These are phyloP conservation scores for Trachemys scripta DNA, from an alignment of 2,113 vertebrate genomes.

Conservation along the genomic window DNA sequence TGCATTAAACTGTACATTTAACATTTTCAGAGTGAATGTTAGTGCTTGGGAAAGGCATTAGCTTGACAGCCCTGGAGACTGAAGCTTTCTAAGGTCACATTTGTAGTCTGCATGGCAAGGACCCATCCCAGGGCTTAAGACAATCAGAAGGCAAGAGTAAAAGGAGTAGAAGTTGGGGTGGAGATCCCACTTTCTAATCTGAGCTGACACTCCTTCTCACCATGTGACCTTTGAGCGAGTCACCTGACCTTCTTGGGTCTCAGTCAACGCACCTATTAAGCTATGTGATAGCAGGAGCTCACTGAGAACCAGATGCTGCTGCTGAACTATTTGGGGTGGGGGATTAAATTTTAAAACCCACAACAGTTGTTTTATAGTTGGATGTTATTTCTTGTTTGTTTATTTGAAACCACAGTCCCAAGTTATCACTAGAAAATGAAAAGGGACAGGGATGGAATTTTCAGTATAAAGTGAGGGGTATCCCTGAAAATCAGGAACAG, in stretches of 20 bases:
- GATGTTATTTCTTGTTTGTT: slow-evolving; percentile 42
- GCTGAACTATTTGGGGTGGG: neutral
- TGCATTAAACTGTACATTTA: neutral
- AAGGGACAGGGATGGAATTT: neutral
- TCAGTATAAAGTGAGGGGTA: neutral
- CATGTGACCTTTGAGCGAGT: neutral
- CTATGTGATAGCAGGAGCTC: slow-evolving; percentile 16
- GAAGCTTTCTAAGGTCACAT: neutral
- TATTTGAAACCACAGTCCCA: neutral
- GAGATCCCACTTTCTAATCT: neutral
- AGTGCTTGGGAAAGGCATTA: slow-evolving; percentile 13
- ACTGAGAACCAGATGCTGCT: slow-evolving; percentile 15
- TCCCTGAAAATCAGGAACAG: neutral
- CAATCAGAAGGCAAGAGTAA: neutral
- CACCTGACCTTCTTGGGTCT: neutral
- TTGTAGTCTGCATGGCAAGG: slow-evolving; percentile 14
- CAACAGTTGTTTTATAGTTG: slow-evolving; percentile 5
- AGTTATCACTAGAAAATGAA: neutral
- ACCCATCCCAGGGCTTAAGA: neutral
- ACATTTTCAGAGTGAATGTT: slow-evolving; percentile 39
- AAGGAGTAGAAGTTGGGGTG: neutral
- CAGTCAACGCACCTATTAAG: neutral
- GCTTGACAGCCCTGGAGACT: neutral
- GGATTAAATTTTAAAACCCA: slow-evolving; percentile 29
- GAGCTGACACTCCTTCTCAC: neutral